Base-by-base conservation (phyloP, 2,797 vertebrate species). In the Protosalanx chinensis region DNA sequence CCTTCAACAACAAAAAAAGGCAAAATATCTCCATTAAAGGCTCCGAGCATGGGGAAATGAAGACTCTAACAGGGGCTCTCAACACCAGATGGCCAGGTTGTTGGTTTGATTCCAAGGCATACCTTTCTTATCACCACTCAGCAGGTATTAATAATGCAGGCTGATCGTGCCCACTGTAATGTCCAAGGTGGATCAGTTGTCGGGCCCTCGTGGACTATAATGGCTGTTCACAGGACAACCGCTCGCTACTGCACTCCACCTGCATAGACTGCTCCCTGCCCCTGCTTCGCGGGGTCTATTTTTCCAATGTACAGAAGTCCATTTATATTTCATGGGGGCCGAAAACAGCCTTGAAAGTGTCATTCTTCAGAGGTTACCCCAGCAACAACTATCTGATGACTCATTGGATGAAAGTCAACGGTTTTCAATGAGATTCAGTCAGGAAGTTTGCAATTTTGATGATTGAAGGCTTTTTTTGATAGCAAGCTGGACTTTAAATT, bases 291-390 rank as follows among this genome's bases (percentile, higher is more conserved):
- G 64, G 29, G 70, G 71, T 27, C 27, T 32, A 67, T 32, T 68
- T 73, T 62, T 27, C 53, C 67, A 30, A 68, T 41, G 35, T 5
- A 35, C 29, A 64, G n/a, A 53, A 67, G 41, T 73, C 49, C 56
- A 81, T 79, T 69, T n/a, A 72, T 78, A 74, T 86, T 77, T 82
- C 33, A 74, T 75, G 46, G 27, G 63, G 51, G 61, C 68, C 64
- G 59, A 72, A 77, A 69, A 72, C 58, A n/a, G 65, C 61, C 15
- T 67, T 64, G 66, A 73, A 67, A 77, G 73, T 69, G 65, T 72
- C 77, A 66, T 33, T 69, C 46, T 71, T 77, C 12, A 64, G 49
- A 62, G 75, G 72, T 46, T 37, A 59, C 61, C 32, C 37, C 60
- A 65, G 2, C 49, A 51, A 12, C 29, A n/a, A 63, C 70, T 58